phyloP scores from a whole-genome alignment of 2,113 vertebrate genomes.

The Dipodomys merriami region DNA sequence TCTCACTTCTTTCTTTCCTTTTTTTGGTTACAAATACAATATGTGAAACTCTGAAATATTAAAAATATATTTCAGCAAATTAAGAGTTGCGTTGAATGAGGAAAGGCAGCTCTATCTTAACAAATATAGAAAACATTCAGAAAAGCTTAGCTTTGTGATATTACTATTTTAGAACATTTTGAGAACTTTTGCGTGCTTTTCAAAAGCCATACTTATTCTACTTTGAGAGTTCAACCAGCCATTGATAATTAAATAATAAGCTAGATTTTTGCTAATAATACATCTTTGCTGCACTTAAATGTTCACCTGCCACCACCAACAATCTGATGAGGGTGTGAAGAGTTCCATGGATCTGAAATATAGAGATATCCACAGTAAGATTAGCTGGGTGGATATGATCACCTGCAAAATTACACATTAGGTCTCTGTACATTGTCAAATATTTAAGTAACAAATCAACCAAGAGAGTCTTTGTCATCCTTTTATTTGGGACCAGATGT shows the following conservation, averaged over 20 bases:
- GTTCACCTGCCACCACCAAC: conserved; percentile 46
- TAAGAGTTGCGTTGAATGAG: background rate
- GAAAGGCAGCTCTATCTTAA: conserved; percentile 5
- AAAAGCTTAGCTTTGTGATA: conserved; percentile 56
- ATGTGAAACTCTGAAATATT: background rate
- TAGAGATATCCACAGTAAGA: conserved; percentile 52
- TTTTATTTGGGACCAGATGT: conserved; percentile 83
- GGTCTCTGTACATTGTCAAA: conserved; percentile 76
- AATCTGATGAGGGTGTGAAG: conserved; percentile 17
- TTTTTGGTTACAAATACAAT: background rate
- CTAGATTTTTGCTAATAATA: conserved; percentile 75
- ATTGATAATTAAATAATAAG: conserved; percentile 82
- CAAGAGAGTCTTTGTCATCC: conserved; percentile 73
- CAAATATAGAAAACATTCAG: conserved; percentile 5
- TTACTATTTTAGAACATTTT: conserved; percentile 67
- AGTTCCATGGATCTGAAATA: conserved; percentile 61
- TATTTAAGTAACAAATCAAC: conserved; percentile 81
- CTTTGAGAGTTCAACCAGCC: conserved; percentile 72
- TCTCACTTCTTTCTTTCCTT: no score
- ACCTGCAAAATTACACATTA: conserved; percentile 72
- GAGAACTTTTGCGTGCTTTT: conserved; percentile 64
- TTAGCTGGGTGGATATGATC: conserved; percentile 59
- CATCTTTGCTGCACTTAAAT: conserved; percentile 64
- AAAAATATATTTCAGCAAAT: background rate
- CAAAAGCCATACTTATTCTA: conserved; percentile 65